A percentile compares a stretch with the other conserved stretches of the same genome.
These are phyloP conservation scores for Phlogophora meticulosa DNA, from an alignment of 2,888 invertebrate species.

Conservation along the genomic window DNA sequence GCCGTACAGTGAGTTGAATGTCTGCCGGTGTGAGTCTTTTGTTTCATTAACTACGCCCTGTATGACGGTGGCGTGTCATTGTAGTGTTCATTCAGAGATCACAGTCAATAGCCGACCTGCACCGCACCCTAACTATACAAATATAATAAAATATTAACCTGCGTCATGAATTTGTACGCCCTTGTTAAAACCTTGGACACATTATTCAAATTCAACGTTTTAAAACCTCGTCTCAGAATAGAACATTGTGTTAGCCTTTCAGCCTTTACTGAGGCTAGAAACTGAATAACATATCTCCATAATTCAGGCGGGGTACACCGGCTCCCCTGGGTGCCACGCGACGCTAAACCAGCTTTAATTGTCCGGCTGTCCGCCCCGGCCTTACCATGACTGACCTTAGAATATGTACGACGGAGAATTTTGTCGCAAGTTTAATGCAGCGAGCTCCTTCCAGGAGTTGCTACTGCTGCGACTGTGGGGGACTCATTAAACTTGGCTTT, in stretches of 20 bases:
- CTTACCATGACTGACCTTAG: slow-evolving; percentile 18
- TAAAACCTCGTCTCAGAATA: neutral
- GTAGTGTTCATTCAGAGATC: too few relatives aligned
- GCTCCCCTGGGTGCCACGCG: neutral
- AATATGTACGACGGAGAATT: neutral
- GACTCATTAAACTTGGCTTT: slow-evolving; percentile 18
- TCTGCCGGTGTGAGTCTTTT: too few relatives aligned
- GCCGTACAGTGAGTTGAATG: too few relatives aligned
- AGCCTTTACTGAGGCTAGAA: neutral
- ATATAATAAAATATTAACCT: neutral
- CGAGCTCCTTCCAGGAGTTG: neutral
- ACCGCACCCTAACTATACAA: too few relatives aligned
- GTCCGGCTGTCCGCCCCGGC: slow-evolving; percentile 7
- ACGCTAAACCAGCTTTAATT: slow-evolving; percentile 26
- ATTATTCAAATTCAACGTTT: neutral
- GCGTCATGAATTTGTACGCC: neutral
- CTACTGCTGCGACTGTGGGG: neutral
- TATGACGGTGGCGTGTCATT: too few relatives aligned
- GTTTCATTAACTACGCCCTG: too few relatives aligned
- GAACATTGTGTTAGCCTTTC: neutral
- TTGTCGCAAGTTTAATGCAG: slow-evolving; percentile 7
- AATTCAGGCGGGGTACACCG: slow-evolving; percentile 1
- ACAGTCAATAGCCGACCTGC: too few relatives aligned
- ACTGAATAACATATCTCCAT: slow-evolving; percentile 1
- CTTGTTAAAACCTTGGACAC: neutral